Evolutionary conservation across 2,113 vertebrate genomes (phyloP).

Genomic region (Phalacrocorax aristotelis): DNA sequence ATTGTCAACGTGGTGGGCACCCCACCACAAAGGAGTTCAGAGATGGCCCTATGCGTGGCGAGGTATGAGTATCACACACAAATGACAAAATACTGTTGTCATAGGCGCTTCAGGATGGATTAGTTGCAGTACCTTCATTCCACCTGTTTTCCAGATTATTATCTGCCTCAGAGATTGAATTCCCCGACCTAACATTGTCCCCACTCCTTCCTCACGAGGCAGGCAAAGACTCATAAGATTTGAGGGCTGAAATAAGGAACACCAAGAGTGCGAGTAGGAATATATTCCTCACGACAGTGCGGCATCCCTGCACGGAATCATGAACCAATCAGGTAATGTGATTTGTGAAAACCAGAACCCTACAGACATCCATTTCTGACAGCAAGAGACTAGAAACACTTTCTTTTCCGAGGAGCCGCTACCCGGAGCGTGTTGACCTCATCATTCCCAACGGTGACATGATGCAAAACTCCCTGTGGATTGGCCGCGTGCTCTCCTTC

Average conservation of each 20-base stretch:
- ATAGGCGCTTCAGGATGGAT: background rate
- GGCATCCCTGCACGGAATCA: background rate
- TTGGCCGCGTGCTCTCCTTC: rapidly evolving
- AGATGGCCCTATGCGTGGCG: background rate
- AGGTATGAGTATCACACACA: rapidly evolving
- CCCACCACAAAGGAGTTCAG: background rate
- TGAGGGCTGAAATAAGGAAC: background rate
- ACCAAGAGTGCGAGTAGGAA: background rate
- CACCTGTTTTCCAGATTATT: background rate
- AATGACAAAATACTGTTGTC: background rate
- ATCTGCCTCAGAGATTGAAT: background rate
- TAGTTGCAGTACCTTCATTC: background rate
- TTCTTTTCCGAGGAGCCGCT: background rate
- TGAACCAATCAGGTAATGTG: background rate
- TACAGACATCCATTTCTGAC: background rate
- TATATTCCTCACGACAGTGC: background rate
- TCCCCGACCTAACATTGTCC: background rate
- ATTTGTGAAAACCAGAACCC: background rate
- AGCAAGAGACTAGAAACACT: background rate
- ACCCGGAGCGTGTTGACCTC: background rate
- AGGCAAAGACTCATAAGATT: background rate
- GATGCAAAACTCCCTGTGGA: background rate
- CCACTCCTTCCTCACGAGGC: background rate
- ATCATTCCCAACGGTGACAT: background rate
- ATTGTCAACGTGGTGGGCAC: rapidly evolving